Evolutionary conservation across 1,140 invertebrate genomes (phyloP), one percentile per base, ranked within the genome.

Genomic region (Plodia interpunctella): DNA sequence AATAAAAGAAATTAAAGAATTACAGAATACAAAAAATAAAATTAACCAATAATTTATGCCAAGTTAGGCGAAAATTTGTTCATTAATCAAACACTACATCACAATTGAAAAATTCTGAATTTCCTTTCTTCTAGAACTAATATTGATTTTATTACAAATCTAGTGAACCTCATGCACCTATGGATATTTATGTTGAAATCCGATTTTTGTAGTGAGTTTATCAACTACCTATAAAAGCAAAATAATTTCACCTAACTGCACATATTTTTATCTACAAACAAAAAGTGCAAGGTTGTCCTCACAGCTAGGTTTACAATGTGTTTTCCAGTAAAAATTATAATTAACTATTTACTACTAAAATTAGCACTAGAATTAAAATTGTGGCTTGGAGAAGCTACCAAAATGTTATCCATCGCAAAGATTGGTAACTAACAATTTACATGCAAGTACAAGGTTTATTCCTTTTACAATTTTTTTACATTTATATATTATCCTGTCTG

Each of bases 241-340:
- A n/a, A 44, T 3, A 25, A 44, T 15, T 44, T 5, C 38, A 15
- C n/a, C 38, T n/a, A 55, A 55, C 54, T 55, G 30, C 20, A 54
- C 15, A 17, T 11, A 54, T 28, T 28, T 30, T 54, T 44, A 55
- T 32, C 54, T 20, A 55, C 30, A 55, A 55, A 38, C 15, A 55
- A 38, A 44, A 44, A 69, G 68, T 72, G 70, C 72, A 72, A 74
- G 70, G 68, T 74, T 63, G 60, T 75, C 64, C 59, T 80, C 77
- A 78, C 75, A 80, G 9, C 2, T 35, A 74, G 68, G 62, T 69
- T 70, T 74, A 75, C 62, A 78, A 76, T 75, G 76, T 78, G 13
- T 82, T 74, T 79, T 80, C 76, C 67, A 76, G 60, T 76, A 73
- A 79, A 81, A 81, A 73, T 80, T 74, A 79, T 76, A 72, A 75